Percentiles rank a stretch among this genome's conserved stretches.
phyloP scores from a whole-genome alignment of 2,113 vertebrate species.

The Okapia johnstoni region DNA sequence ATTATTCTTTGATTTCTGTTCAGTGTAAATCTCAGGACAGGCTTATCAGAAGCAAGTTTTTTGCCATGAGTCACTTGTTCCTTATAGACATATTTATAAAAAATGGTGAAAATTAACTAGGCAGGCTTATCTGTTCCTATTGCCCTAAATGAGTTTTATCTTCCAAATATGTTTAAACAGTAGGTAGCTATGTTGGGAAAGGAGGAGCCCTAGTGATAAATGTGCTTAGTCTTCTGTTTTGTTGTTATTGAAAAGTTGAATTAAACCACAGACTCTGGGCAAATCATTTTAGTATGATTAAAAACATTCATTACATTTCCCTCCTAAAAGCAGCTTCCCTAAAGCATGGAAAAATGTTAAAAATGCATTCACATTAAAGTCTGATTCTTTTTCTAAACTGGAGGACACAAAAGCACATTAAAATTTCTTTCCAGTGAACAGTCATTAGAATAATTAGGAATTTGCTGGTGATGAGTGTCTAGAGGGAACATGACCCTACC shows the following conservation, averaged over 20 bases:
- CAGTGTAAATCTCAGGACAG: slow-evolving; percentile 26
- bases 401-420: slow-evolving; percentile 59
- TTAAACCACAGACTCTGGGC: slow-evolving; percentile 41
- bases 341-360: slow-evolving; percentile 65
- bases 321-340: slow-evolving; percentile 59
- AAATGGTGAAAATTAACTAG: not conserved
- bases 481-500: not conserved
- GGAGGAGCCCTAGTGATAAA: not conserved
- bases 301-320: slow-evolving; percentile 70
- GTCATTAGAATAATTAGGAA: slow-evolving; percentile 61
- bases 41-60: slow-evolving; percentile 4
- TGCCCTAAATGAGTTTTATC: not conserved
- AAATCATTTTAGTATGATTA: slow-evolving; percentile 65
- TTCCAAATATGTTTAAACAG: slow-evolving; percentile 35
- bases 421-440: not conserved
- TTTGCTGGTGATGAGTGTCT: slow-evolving; percentile 39
- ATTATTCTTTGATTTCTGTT: slow-evolving; percentile 46
- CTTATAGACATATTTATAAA: not conserved
- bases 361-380: slow-evolving; percentile 63
- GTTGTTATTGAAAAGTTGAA: slow-evolving; percentile 52
- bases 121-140: not conserved
- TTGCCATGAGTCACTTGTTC: too few relatives aligned
- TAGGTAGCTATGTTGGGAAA: slow-evolving; percentile 13
- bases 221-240: slow-evolving; percentile 37
- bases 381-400: slow-evolving; percentile 62